These are phyloP conservation scores for Chrysina gloriosa DNA, from an alignment of 2,888 invertebrate genomes.

Conservation along the genomic window DNA sequence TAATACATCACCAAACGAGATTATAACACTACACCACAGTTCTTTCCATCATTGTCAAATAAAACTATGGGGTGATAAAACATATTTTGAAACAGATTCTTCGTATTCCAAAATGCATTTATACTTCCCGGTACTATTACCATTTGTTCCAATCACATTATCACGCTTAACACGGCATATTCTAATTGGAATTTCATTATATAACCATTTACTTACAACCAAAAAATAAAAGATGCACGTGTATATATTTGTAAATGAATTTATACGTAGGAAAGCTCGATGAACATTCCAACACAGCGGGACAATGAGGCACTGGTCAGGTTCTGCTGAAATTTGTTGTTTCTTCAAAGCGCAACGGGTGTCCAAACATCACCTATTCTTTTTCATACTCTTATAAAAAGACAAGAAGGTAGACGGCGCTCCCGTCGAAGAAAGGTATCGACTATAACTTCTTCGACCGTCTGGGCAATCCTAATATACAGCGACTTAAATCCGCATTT, in stretches of 20 bases:
- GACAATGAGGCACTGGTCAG: constrained; percentile 51
- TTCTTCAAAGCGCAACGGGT: constrained; percentile 51
- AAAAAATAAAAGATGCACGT: too few species aligned
- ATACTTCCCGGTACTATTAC: too few species aligned
- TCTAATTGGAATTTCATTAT: too few species aligned
- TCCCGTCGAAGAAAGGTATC: constrained; percentile 50
- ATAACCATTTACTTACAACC: too few species aligned
- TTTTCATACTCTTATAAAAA: constrained; percentile 53
- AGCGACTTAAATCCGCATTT: constrained; percentile 53
- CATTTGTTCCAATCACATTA: too few species aligned
- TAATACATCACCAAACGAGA: too few species aligned
- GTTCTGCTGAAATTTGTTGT: constrained; percentile 58
- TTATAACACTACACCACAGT: too few species aligned
- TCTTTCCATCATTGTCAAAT: too few species aligned
- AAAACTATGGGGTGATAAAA: too few species aligned
- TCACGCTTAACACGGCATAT: too few species aligned
- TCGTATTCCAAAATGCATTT: too few species aligned
- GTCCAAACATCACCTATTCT: constrained; percentile 55
- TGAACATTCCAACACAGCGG: constrained; percentile 52
- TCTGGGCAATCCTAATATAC: constrained; percentile 51
- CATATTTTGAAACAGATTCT: too few species aligned
- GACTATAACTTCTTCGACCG: constrained; percentile 57
- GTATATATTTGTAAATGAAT: constrained; percentile 42
- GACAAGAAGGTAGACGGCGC: constrained; percentile 53
- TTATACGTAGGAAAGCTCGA: constrained; percentile 42